These are phyloP conservation scores for Isichthys henryi DNA, from an alignment of 2,113 vertebrate genomes.

Conservation along the genomic window DNA sequence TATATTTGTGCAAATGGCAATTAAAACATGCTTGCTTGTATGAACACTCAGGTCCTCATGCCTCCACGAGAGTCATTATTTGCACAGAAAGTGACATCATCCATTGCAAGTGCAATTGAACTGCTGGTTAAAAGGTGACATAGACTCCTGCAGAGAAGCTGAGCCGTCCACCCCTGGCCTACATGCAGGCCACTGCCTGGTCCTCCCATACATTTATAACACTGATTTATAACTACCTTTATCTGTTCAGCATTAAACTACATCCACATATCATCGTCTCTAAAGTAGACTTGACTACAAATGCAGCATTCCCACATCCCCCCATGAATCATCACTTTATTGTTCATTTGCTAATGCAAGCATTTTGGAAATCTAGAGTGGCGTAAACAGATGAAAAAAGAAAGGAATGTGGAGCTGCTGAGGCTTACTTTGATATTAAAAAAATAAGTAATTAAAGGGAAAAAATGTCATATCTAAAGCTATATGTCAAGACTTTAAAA, in stretches of 20 bases:
- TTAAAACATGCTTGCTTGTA: not conserved
- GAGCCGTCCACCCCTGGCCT: not conserved
- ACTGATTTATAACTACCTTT: not conserved
- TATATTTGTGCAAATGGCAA: too few relatives aligned
- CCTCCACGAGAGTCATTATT: not conserved
- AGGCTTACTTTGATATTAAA: not conserved
- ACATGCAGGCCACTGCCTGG: not conserved
- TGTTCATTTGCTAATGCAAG: not conserved
- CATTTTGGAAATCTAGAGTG: not conserved
- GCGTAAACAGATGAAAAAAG: not conserved
- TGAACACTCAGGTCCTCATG: not conserved
- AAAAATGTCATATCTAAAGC: not conserved
- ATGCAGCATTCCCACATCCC: not conserved
- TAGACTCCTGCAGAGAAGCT: not conserved
- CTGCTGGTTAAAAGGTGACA: not conserved
- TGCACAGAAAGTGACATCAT: not conserved
- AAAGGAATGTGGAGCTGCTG: not conserved
- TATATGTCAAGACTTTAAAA: not conserved
- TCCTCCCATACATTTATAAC: not conserved
- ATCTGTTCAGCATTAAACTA: not conserved
- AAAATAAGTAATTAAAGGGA: not conserved
- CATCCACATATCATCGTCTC: not conserved
- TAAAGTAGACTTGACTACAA: not conserved
- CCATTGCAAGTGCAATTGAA: not conserved
- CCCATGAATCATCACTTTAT: not conserved